Percentiles rank a stretch among this genome's conserved stretches.
Conservation (phyloP, 2,888 invertebrate genomes). For the Choreutis nemorana region DNA sequence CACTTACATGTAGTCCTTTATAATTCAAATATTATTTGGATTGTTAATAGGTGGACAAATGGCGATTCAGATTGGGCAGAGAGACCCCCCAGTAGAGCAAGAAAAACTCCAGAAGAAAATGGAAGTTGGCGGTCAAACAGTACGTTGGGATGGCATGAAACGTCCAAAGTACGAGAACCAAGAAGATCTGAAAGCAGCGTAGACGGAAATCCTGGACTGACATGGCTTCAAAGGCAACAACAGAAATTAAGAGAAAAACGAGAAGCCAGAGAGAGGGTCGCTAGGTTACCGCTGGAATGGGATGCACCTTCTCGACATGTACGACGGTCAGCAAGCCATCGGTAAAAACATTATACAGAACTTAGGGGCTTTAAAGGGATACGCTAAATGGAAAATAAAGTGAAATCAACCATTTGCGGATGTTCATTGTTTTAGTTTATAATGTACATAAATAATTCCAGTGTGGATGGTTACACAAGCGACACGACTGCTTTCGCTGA, state of each 20-base stretch:
- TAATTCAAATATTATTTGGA: too few species aligned
- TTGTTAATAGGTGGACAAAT: conserved; percentile 46
- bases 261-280: conserved; percentile 76
- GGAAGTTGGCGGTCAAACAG: conserved; percentile 50
- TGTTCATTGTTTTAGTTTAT: too few species aligned
- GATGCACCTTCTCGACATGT: conserved; percentile 53
- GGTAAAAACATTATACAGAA: conserved; percentile 24
- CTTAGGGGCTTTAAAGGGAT: background rate
- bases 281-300: conserved; percentile 75
- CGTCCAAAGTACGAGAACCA: conserved; percentile 34
- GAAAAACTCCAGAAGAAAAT: conserved; percentile 40
- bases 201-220: conserved; percentile 62
- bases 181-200: conserved; percentile 45
- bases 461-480: conserved; percentile 80
- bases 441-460: too few species aligned
- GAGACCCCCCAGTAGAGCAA: conserved; percentile 31
- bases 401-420: too few species aligned
- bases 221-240: conserved; percentile 86
- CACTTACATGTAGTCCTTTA: too few species aligned
- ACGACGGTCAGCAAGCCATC: conserved; percentile 59
- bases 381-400: background rate
- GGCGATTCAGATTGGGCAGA: conserved; percentile 52
- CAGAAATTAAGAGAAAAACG: conserved; percentile 80
- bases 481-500: conserved; percentile 82
- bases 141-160: conserved; percentile 50